phyloP scores from a whole-genome alignment of 2,888 invertebrate species.

The Tetanocera ferruginea region DNA sequence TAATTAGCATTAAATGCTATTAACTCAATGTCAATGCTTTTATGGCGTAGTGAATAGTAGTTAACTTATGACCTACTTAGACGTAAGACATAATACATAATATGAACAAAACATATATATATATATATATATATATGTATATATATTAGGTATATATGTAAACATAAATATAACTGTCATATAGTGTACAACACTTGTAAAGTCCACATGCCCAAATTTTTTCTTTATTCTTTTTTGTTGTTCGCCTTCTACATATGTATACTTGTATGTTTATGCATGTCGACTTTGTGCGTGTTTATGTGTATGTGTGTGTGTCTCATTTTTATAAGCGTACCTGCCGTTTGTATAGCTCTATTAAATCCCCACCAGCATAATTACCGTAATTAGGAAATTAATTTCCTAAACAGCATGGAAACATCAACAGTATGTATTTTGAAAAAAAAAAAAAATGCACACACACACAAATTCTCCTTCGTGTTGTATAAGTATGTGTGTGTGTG shows the following conservation, averaged over 20 bases:
- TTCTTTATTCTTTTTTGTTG: background rate
- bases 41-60: too few species aligned
- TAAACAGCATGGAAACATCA: conserved; percentile 14
- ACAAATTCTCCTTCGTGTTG: background rate
- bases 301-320: background rate
- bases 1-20: background rate
- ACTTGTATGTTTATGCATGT: background rate
- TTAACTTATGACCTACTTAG: too few species aligned
- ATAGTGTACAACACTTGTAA: background rate
- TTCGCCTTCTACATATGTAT: background rate
- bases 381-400: conserved; percentile 29
- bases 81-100: too few species aligned
- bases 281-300: background rate
- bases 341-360: background rate
- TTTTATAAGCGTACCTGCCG: background rate
- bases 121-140: too few species aligned
- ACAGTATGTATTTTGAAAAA: background rate
- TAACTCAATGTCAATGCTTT: background rate
- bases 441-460: background rate
- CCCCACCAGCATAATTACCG: conserved; percentile 14
- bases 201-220: background rate
- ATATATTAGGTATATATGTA: too few species aligned
- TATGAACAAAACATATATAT: too few species aligned
- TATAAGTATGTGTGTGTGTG: background rate
- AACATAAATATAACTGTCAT: too few species aligned